Percentiles rank a stretch among this genome's conserved stretches.
Conservation (phyloP, 2,113 vertebrate genomes). For the Salvelinus fontinalis region DNA sequence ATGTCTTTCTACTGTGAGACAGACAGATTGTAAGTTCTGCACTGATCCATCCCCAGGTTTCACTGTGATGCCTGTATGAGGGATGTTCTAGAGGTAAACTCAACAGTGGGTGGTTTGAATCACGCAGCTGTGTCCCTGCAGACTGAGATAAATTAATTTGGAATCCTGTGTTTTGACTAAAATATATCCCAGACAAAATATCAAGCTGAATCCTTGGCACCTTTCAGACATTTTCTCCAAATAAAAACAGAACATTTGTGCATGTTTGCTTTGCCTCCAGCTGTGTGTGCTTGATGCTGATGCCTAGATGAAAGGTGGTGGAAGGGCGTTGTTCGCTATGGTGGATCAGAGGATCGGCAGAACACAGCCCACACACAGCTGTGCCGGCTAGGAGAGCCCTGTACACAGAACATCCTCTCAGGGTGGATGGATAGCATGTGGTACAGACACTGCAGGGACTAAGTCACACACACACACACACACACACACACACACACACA, state of each 20-base stretch:
- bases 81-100: constrained; percentile 23
- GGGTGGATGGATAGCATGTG: not conserved
- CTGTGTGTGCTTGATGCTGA: constrained; percentile 26
- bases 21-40: too few species aligned
- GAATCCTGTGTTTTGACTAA: constrained; percentile 40
- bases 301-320: constrained; percentile 49
- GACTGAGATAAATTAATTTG: constrained; percentile 23
- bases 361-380: constrained; percentile 45
- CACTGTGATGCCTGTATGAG: not conserved
- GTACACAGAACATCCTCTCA: too few species aligned
- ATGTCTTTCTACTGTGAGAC: too few species aligned
- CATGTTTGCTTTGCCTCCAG: constrained; percentile 51
- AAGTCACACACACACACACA: not conserved
- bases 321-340: constrained; percentile 39
- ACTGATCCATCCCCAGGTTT: too few species aligned
- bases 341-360: constrained; percentile 35
- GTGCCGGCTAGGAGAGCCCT: too few species aligned
- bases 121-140: not conserved
- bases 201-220: constrained; percentile 38
- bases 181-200: not conserved
- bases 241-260: constrained; percentile 22
- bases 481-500: not conserved
- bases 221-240: constrained; percentile 34
- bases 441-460: not conserved
- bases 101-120: constrained; percentile 41